These are phyloP conservation scores for Arvicanthis niloticus DNA, from an alignment of 2,113 vertebrate genomes.

Conservation along the genomic window DNA sequence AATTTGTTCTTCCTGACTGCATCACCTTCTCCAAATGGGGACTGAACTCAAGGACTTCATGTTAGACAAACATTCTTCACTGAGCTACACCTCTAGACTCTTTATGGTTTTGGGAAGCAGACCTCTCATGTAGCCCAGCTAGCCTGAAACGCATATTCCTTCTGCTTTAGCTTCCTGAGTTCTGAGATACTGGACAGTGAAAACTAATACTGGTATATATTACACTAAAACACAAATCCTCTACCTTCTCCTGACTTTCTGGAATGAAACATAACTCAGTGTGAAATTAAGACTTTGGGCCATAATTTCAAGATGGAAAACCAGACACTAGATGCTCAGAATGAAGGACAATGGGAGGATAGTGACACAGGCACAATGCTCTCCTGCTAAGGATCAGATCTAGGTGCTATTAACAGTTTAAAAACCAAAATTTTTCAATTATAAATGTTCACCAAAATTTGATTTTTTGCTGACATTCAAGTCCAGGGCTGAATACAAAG, in stretches of 20 bases:
- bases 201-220: background rate
- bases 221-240: conserved; percentile 14
- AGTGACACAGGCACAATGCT: background rate
- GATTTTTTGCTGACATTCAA: conserved; percentile 31
- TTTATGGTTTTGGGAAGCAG: background rate
- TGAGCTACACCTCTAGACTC: background rate
- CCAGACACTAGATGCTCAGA: conserved; percentile 41
- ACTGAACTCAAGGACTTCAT: background rate
- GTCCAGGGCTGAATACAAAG: conserved; percentile 21
- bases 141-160: background rate
- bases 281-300: background rate
- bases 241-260: background rate
- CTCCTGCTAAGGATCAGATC: conserved; percentile 18
- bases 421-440: conserved; percentile 41
- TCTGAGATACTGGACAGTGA: background rate
- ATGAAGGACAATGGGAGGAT: background rate
- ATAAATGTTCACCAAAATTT: conserved; percentile 32
- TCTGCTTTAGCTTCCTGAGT: background rate
- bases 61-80: background rate
- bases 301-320: background rate
- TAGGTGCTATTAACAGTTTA: background rate
- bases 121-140: background rate
- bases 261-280: background rate
- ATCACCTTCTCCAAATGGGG: no score
- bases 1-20: background rate